These are phyloP conservation scores for Antrozous pallidus DNA, from an alignment of 2,797 vertebrate genomes.

Conservation along the genomic window DNA sequence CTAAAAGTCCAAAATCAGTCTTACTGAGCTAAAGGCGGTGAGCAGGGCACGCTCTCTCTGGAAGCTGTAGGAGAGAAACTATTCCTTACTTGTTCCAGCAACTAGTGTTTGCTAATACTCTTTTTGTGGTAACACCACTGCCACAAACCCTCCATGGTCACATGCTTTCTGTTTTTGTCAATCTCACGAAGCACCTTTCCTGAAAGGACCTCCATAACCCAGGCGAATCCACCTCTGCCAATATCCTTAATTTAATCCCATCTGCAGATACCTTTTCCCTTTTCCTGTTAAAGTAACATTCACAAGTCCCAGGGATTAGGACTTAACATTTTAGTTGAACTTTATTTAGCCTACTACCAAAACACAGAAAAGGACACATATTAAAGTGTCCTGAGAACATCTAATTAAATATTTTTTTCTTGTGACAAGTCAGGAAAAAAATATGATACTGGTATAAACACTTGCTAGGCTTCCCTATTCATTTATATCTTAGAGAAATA, in stretches of 20 bases:
- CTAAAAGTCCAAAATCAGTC: neutral
- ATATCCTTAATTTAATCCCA: neutral
- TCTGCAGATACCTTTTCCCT: neutral
- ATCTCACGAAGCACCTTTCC: neutral
- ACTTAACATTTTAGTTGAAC: neutral
- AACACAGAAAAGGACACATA: neutral
- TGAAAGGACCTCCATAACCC: neutral
- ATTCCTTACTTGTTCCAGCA: neutral
- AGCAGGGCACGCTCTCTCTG: too few species aligned
- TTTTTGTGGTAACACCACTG: neutral
- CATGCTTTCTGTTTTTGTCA: neutral
- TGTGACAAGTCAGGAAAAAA: neutral
- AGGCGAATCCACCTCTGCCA: neutral
- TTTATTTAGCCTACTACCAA: neutral
- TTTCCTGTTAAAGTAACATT: neutral
- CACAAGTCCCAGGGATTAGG: neutral
- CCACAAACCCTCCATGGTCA: neutral
- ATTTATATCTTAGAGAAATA: neutral
- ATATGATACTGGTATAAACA: neutral
- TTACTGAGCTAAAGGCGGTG: neutral
- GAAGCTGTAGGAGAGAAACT: neutral
- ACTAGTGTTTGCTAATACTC: neutral
- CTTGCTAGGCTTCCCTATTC: neutral
- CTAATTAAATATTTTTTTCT: neutral
- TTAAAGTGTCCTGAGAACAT: neutral